phyloP scores from a whole-genome alignment of 2,888 invertebrate species.

The Scaptodrosophila latifasciaeformis region DNA sequence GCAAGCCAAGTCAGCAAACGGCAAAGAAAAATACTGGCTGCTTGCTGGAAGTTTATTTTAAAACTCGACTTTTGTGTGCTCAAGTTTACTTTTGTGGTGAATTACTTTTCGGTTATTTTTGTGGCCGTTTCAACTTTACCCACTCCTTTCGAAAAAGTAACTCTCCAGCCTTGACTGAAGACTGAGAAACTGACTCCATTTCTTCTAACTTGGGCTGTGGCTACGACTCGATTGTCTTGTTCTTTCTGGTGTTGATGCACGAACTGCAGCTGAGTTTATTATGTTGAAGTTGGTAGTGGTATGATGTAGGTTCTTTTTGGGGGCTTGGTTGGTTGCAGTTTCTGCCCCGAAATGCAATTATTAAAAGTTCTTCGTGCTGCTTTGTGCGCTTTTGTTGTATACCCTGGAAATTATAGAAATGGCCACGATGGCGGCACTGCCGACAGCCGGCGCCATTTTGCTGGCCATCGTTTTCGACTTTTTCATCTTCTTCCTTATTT shows the following conservation, averaged over 20 bases:
- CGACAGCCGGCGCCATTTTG: constrained; percentile 32
- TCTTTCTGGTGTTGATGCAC: constrained; percentile 53
- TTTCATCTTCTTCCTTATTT: constrained; percentile 4
- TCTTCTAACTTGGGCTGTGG: no score
- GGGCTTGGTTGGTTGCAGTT: constrained; percentile 24
- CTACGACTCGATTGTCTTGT: no score
- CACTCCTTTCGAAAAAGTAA: no score
- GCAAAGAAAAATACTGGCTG: constrained; percentile 53
- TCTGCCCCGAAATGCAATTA: constrained; percentile 54
- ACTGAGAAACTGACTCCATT: no score
- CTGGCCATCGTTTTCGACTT: constrained; percentile 29
- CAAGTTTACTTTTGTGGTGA: constrained; percentile 63
- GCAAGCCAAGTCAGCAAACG: neutral
- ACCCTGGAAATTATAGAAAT: constrained; percentile 42
- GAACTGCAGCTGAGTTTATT: constrained; percentile 11
- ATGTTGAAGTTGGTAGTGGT: neutral
- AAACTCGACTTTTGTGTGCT: constrained; percentile 64
- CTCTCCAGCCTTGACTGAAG: no score
- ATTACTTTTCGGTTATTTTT: constrained; percentile 68
- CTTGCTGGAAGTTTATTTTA: constrained; percentile 62
- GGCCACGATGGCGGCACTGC: neutral
- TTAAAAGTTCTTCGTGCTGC: constrained; percentile 49
- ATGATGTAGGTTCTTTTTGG: constrained; percentile 28
- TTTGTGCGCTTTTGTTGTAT: constrained; percentile 35
- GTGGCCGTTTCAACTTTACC: constrained; percentile 41